Evolutionary conservation across 2,113 vertebrate species (phyloP).

Genomic region (Myxocyprinus asiaticus): DNA sequence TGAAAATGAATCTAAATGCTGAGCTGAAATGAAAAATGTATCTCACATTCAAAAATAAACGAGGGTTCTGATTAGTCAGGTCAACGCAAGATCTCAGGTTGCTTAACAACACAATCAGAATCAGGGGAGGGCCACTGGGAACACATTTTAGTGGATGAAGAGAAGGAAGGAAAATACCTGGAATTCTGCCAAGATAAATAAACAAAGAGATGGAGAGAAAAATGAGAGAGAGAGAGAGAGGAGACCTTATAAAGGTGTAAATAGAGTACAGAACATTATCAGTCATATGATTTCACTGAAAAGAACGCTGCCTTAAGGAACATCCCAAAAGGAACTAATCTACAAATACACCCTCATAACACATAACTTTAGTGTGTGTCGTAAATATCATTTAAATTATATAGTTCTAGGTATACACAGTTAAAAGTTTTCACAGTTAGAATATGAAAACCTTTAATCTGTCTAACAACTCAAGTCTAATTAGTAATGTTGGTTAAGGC

Average conservation of each 20-base stretch:
- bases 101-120: conserved; percentile 66
- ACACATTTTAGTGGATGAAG: conserved; percentile 47
- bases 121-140: conserved; percentile 53
- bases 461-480: no score
- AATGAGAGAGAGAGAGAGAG: no score
- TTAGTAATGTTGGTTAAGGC: no score
- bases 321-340: background rate
- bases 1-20: background rate
- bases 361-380: background rate
- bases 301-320: conserved; percentile 1
- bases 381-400: no score
- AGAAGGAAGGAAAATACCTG: conserved; percentile 73
- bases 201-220: conserved; percentile 55
- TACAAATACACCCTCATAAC: background rate
- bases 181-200: conserved; percentile 69
- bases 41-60: conserved; percentile 31
- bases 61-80: conserved; percentile 9
- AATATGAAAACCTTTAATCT: no score
- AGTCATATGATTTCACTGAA: background rate
- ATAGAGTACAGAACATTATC: conserved; percentile 36
- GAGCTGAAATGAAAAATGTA: background rate
- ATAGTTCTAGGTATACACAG: no score
- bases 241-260: conserved; percentile 49
- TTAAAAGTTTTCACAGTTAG: no score
- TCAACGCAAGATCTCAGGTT: conserved; percentile 58